Percentiles rank a stretch among this genome's conserved stretches.
Evolutionary conservation across 2,797 vertebrate species (phyloP).

Genomic region (Girardinus metallicus): DNA sequence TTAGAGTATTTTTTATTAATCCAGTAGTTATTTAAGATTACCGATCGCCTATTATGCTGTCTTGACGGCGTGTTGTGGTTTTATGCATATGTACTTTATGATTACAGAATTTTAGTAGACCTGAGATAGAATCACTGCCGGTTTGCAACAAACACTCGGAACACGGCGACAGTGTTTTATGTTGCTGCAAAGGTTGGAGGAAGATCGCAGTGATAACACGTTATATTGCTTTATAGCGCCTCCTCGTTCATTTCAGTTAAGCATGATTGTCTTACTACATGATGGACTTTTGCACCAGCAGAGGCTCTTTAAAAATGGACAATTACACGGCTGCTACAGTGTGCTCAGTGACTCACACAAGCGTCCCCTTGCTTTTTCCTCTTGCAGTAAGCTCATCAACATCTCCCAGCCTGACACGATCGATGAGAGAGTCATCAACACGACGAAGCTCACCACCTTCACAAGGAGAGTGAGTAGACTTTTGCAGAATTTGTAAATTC

Average conservation of each 20-base stretch:
- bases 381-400: constrained; percentile 96
- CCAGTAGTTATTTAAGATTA: neutral
- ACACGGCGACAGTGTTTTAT: neutral
- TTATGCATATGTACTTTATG: neutral
- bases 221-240: constrained; percentile 36
- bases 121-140: neutral
- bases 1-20: neutral
- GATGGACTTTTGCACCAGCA: neutral
- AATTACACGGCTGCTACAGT: neutral
- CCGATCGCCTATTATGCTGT: neutral
- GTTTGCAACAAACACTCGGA: neutral
- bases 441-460: constrained; percentile 92
- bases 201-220: neutral
- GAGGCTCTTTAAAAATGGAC: neutral
- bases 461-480: constrained; percentile 90
- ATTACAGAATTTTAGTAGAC: neutral
- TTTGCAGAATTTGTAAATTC: neutral
- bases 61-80: neutral
- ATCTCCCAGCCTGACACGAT: constrained; percentile 95
- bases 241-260: neutral
- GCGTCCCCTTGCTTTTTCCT: neutral
- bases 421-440: constrained; percentile 97
- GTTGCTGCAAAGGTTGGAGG: constrained; percentile 10
- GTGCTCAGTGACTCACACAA: too few relatives aligned
- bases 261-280: neutral